Evolutionary conservation across 2,888 invertebrate genomes (phyloP).

Genomic region (Cerceris ruficornis): DNA sequence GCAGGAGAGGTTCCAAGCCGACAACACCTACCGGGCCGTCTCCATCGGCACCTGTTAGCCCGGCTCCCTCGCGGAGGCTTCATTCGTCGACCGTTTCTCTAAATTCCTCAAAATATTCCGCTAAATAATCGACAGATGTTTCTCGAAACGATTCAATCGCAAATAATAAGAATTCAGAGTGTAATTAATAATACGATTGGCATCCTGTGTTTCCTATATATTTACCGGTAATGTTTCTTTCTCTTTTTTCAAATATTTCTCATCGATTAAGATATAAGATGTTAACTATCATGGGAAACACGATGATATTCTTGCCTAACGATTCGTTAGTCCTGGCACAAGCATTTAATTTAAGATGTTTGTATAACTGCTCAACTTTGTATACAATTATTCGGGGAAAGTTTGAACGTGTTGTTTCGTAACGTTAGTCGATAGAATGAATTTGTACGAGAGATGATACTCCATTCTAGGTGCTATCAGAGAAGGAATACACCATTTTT

Average conservation of each 20-base stretch:
- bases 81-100: conserved; percentile 74
- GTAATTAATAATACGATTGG: conserved; percentile 32
- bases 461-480: conserved; percentile 51
- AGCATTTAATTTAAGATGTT: conserved; percentile 51
- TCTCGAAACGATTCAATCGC: conserved; percentile 3
- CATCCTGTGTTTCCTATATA: conserved; percentile 55
- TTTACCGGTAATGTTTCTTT: conserved; percentile 41
- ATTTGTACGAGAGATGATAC: conserved; percentile 40
- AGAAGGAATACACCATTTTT: conserved; percentile 27
- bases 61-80: conserved; percentile 74
- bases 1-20: conserved; percentile 63
- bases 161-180: conserved; percentile 15
- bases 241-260: conserved; percentile 33
- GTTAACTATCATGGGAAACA: conserved; percentile 30
- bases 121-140: conserved; percentile 53
- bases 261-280: conserved; percentile 30
- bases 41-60: conserved; percentile 77
- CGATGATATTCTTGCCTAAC: conserved; percentile 57
- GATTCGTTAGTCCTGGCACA: conserved; percentile 37
- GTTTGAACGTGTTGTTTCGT: conserved; percentile 46
- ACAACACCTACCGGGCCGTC: conserved; percentile 71
- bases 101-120: conserved; percentile 73
- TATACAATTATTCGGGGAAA: conserved; percentile 61
- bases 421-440: conserved; percentile 34
- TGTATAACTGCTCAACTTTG: conserved; percentile 62